Conservation (phyloP, 2,888 invertebrate species). For the Thyatira batis region DNA sequence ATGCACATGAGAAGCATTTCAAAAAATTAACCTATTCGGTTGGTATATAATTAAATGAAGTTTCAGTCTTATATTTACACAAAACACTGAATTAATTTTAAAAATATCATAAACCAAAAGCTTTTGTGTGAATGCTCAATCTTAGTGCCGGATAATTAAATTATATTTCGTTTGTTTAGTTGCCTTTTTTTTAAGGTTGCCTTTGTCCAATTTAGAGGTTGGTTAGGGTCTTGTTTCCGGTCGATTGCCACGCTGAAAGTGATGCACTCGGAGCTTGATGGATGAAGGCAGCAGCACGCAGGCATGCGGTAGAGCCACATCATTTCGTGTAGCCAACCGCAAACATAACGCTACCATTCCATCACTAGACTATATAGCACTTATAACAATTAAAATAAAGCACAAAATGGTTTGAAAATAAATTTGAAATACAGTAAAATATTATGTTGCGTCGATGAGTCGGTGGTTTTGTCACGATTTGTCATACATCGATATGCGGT, state of each 20-base stretch:
- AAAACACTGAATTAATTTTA: no score
- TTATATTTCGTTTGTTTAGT: background rate
- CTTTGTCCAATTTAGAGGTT: slow-evolving; percentile 55
- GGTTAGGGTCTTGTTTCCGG: slow-evolving; percentile 68
- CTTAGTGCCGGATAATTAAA: background rate
- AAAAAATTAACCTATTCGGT: no score
- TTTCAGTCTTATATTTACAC: no score
- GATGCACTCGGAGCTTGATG: slow-evolving; percentile 78
- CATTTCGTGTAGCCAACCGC: slow-evolving; percentile 59
- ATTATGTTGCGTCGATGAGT: slow-evolving; percentile 57
- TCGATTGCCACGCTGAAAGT: slow-evolving; percentile 73
- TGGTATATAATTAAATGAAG: no score
- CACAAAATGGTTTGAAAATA: slow-evolving; percentile 20
- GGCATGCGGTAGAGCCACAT: slow-evolving; percentile 67
- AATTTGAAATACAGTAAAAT: background rate
- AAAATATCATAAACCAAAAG: no score
- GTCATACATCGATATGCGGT: slow-evolving; percentile 77
- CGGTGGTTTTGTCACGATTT: slow-evolving; percentile 81
- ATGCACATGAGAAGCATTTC: no score
- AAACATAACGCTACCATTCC: slow-evolving; percentile 38
- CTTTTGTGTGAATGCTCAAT: background rate
- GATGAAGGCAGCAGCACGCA: slow-evolving; percentile 71
- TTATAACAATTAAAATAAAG: slow-evolving; percentile 7
- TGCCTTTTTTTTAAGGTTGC: background rate
- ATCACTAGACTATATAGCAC: background rate